phyloP scores from a whole-genome alignment of 2,797 vertebrate genomes.

The Myotis daubentonii region DNA sequence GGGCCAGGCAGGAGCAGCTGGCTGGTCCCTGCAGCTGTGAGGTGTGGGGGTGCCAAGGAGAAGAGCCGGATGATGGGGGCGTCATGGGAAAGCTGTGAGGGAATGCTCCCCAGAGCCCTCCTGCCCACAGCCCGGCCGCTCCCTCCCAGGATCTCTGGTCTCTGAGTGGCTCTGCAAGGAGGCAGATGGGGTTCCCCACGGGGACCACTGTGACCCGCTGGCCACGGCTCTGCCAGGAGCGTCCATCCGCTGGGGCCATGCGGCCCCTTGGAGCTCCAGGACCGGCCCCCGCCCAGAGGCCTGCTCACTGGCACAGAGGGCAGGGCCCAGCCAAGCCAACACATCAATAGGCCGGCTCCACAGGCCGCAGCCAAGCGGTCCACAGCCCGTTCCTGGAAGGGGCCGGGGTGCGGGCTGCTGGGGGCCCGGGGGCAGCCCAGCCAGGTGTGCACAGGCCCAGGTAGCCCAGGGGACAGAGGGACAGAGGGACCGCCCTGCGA shows the following conservation, averaged over 20 bases:
- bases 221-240: neutral
- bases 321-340: too few relatives aligned
- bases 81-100: slow-evolving; percentile 71
- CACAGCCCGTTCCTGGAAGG: accelerated
- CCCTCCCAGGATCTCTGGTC: neutral
- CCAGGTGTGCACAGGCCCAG: neutral
- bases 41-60: slow-evolving; percentile 59
- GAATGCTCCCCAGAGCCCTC: slow-evolving; percentile 15
- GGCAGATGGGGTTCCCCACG: neutral
- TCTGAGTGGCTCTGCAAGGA: neutral
- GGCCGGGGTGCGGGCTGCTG: accelerated
- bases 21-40: slow-evolving; percentile 65
- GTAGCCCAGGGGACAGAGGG: neutral
- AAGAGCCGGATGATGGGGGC: slow-evolving; percentile 43
- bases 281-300: neutral
- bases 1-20: slow-evolving; percentile 55
- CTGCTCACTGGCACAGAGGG: neutral
- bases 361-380: neutral
- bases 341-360: accelerated
- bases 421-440: neutral
- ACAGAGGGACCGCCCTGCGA: neutral
- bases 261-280: neutral
- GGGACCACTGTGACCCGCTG: neutral
- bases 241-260: neutral
- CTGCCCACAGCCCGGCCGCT: neutral